Conservation (phyloP, 2,888 invertebrate genomes). For the Sussaba pulchella region DNA sequence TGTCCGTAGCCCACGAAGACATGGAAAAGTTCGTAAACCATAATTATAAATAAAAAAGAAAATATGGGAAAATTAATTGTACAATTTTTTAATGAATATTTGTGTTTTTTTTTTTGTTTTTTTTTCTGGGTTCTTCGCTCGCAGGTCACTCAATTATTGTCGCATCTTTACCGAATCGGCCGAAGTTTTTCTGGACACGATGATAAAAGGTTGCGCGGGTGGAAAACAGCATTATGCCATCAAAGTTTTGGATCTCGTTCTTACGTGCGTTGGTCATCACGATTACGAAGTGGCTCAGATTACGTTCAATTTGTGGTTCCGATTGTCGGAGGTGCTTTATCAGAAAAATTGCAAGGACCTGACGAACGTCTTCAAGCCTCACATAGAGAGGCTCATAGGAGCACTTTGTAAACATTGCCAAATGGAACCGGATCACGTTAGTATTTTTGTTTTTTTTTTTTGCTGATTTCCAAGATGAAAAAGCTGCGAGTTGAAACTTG, state of each 20-base stretch:
- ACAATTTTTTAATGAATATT: too few species aligned
- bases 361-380: conserved; percentile 94
- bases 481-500: too few species aligned
- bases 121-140: too few species aligned
- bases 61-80: too few species aligned
- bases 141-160: conserved; percentile 94
- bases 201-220: conserved; percentile 88
- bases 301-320: conserved; percentile 98
- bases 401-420: conserved; percentile 97
- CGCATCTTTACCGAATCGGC: conserved; percentile 97
- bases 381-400: conserved; percentile 95
- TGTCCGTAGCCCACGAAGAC: conserved; percentile 97
- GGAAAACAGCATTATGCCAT: conserved; percentile 91
- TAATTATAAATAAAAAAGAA: too few species aligned
- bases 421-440: conserved; percentile 96
- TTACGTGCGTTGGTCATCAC: conserved; percentile 97
- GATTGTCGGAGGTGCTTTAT: conserved; percentile 97
- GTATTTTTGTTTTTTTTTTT: conserved; percentile 54
- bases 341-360: conserved; percentile 92
- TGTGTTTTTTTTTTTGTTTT: too few species aligned
- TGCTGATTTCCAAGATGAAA: neutral
- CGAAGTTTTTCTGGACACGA: conserved; percentile 95
- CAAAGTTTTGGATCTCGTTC: conserved; percentile 93
- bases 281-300: conserved; percentile 96
- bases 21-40: conserved; percentile 89